Evolutionary conservation across 2,797 vertebrate genomes (phyloP), one percentile per base, ranked within the genome.

Genomic region (Catamblyrhynchus diadema): DNA sequence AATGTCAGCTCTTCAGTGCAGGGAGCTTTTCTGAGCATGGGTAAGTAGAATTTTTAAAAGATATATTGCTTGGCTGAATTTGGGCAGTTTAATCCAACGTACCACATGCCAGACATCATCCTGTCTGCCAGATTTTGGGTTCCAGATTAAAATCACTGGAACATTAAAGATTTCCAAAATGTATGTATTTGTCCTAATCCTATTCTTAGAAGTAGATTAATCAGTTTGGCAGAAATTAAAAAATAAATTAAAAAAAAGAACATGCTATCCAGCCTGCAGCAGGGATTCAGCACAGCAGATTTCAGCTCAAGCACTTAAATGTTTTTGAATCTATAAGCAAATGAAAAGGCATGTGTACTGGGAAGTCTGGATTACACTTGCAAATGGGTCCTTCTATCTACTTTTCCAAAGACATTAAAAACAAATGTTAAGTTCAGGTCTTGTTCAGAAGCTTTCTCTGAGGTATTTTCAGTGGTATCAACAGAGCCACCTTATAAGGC

Each of bases 1-100:
- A 92, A 88, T 70, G 81, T 86, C 74, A 91, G 59, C 56, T 82
- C 51, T 80, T 94, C 56, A 70, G 64, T 75, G 77, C 73, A 86
- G 75, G 67, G 13, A 16, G 79, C 30, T 82, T 92, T 87, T 89
- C 57, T 71, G 65, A 87, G 60, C 35, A 21, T 23, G 32, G 32
- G 16, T 65, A 77, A 64, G 81, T 56, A 91, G 53, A 81, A 60
- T 67, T 85, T 88, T 92, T 94, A 61, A 71, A 80, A 73, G 39
- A 44, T 57, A 2, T 77, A 50, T 67, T 53, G 21, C 71, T 70
- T 87, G 64, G 44, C 56, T 94, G 71, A 89, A 73, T 90, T 83
- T 73, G 73, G 83, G 30, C 53, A 71, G 24, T 78, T 91, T 82
- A 74, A 89, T 77, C 25, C 30, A 28, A 12, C 6, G 11, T 83